Evolutionary conservation across 2,113 vertebrate species (phyloP), one percentile per base, ranked within the genome.

Genomic region (Brachyhypopomus occidentalis): DNA sequence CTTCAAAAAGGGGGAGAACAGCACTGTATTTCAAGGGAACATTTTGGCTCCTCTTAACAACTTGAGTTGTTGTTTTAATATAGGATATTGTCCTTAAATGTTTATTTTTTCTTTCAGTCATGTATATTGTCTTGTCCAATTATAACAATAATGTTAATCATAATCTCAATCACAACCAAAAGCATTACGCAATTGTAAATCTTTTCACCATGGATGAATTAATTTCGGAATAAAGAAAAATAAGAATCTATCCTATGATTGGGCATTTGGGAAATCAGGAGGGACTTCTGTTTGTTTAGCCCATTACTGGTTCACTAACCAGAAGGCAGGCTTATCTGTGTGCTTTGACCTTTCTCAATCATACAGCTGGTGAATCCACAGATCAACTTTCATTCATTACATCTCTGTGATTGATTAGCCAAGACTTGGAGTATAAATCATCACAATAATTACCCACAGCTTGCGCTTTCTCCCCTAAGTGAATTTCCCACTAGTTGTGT

Each of bases 311-410:
- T 76, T 89, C 89, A 89, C 88, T 89, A 92, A 90, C 88, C 88
- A 88, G 87, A 83, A 88, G 85, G 87, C 78, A 85, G 91, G 90
- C 91, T 90, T 83, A 75, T 89, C 88, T 89, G 89, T 94, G 92
- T 94, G 93, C 93, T 93, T 93, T 93, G 89, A 92, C 84, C 87
- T 86, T 76, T 86, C 63, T 91, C 90, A 85, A 90, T 87, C 88
- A 91, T 91, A 91, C 90, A 86, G 93, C 92, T 94, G 92, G 93
- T 93, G 93, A 92, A 90, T 92, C 89, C 89, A 90, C 89, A 89
- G 86, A 90, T 91, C 87, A 89, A 86, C 83, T 89, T 89, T 91
- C 88, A 87, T 89, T 91, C 83, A 77, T 90, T 91, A 88, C 48
- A 85, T 90, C 86, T 89, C 88, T 72, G 72, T 86, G 87, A 91